These are phyloP conservation scores for Aselliscus stoliczkanus DNA, from an alignment of 2,797 vertebrate species.

Conservation along the genomic window DNA sequence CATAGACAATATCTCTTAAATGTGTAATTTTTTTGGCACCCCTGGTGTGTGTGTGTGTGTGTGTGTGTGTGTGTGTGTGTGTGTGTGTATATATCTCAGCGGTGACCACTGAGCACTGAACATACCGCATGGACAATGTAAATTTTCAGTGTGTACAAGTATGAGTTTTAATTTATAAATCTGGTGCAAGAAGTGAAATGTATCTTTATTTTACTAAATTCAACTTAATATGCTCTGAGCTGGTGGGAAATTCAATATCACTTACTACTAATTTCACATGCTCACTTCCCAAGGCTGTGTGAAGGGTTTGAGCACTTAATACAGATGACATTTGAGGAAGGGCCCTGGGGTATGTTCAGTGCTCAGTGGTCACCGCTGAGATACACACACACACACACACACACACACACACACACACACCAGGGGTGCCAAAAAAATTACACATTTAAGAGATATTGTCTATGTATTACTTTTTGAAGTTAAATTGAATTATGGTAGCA, in stretches of 20 bases:
- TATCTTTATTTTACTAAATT: conserved; percentile 28
- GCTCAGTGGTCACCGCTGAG: background rate
- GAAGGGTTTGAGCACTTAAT: background rate
- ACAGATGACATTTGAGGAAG: background rate
- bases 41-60: no score
- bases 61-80: no score
- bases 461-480: no score
- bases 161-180: background rate
- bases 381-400: no score
- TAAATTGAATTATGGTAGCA: no score
- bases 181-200: conserved; percentile 14
- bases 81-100: background rate
- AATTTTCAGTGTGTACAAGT: background rate
- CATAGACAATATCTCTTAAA: no score
- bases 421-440: no score
- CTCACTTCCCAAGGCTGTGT: background rate
- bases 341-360: background rate
- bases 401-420: no score
- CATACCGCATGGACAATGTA: background rate
- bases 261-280: background rate
- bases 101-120: background rate
- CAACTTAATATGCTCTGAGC: background rate
- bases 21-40: no score
- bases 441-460: no score
- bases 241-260: background rate